These are phyloP conservation scores for Scelioninae gen. 1 DNA, from an alignment of 2,888 invertebrate species.

Conservation along the genomic window DNA sequence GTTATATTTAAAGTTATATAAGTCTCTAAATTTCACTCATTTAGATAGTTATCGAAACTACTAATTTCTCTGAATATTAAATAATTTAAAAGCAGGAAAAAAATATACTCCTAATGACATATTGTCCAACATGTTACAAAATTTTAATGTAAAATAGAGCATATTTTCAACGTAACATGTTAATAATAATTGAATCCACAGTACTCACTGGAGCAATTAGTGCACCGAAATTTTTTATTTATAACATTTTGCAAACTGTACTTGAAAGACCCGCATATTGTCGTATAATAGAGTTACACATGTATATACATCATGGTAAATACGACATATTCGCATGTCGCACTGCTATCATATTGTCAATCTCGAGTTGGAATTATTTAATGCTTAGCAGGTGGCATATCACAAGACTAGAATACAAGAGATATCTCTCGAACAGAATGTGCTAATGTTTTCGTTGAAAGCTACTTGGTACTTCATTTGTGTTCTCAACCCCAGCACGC, in stretches of 20 bases:
- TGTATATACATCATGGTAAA: constrained; percentile 44
- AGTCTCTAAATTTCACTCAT: no score
- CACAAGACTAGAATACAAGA: constrained; percentile 49
- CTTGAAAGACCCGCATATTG: constrained; percentile 42
- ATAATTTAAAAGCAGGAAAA: no score
- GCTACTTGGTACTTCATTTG: constrained; percentile 65
- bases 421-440: constrained; percentile 54
- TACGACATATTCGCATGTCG: constrained; percentile 54
- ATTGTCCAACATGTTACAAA: no score
- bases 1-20: no score
- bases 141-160: no score
- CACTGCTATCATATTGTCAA: constrained; percentile 58
- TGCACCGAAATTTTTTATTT: constrained; percentile 14
- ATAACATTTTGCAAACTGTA: constrained; percentile 22
- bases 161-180: no score
- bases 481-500: constrained; percentile 45
- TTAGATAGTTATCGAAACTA: no score
- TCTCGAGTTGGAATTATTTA: constrained; percentile 46
- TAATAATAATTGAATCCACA: neutral
- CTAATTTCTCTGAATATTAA: no score
- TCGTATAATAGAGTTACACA: constrained; percentile 40
- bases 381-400: no score
- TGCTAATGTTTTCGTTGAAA: constrained; percentile 62
- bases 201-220: neutral
- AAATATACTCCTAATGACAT: no score